Evolutionary conservation across 2,888 invertebrate species (phyloP), one percentile per base, ranked within the genome.

Genomic region (Nudaria mundana): DNA sequence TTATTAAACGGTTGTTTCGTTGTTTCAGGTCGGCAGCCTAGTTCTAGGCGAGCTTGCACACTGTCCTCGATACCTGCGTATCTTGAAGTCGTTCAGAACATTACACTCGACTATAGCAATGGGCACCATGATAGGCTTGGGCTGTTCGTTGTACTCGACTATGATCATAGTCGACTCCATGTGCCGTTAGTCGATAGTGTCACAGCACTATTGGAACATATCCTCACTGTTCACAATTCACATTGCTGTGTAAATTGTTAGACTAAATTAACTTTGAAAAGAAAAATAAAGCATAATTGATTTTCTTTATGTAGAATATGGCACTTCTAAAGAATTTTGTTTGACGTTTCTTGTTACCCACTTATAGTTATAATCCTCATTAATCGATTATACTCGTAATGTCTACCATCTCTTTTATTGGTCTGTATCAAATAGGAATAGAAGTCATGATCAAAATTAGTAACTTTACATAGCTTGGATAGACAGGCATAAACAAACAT

Each of bases 71-170:
- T 97, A 96, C 81, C 86, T 94, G 56, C 91, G 91, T 63, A 91
- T 95, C 10, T 92, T 96, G 66, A 91, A 90, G 53, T 87, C 91
- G 18, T 97, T 97, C 83, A 91, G 96, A 34, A 90, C 91, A 26
- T 91, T 93, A 36, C 97, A 97, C 81, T 93, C 94, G 71, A 89
- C 89, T 44, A 94, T 95, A 58, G 96, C 96, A 8, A 92, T 94
- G 76, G 94, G 95, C 40, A 96, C 96, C 66, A 91, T 97, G 80
- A 84, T 88, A 49, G 68, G 79, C 1, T 74, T 87, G 1, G 87
- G 87, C 46, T 88, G 88, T 53, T 87, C 86, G 1, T 45, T 87
- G 49, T 88, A 88, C 67, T 85, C 86, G 33, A 83, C 79, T 37
- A 84, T 87, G 83, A 81, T 87, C 48, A 61, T 88, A 31, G 86